Evolutionary conservation across 2,888 invertebrate species (phyloP).

Genomic region (Branchellion lobata): DNA sequence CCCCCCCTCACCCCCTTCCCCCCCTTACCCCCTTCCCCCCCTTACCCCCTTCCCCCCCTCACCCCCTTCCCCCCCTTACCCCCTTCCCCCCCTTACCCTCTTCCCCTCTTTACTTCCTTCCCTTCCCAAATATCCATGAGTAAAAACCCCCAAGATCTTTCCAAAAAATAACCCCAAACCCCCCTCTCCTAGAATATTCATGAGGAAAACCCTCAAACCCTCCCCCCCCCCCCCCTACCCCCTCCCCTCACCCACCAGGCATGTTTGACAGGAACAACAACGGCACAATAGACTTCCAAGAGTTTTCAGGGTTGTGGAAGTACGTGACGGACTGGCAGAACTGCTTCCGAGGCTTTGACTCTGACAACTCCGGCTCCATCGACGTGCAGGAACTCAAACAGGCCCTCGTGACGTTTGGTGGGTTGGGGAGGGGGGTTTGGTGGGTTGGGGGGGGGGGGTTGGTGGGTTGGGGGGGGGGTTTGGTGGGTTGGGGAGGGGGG

Average conservation of each 20-base stretch:
- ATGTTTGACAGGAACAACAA: slow-evolving; percentile 89
- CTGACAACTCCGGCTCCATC: slow-evolving; percentile 83
- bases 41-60: background rate
- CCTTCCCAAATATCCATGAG: too few relatives aligned
- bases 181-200: too few relatives aligned
- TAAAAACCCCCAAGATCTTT: too few relatives aligned
- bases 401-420: slow-evolving; percentile 86
- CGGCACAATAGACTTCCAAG: slow-evolving; percentile 88
- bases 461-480: too few relatives aligned
- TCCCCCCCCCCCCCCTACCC: background rate
- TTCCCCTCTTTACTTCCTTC: slow-evolving; percentile 13
- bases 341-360: slow-evolving; percentile 89
- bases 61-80: slow-evolving; percentile 35
- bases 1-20: slow-evolving; percentile 37
- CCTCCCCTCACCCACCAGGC: slow-evolving; percentile 58
- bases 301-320: slow-evolving; percentile 94
- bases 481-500: too few relatives aligned
- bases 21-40: too few relatives aligned
- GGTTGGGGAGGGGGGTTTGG: too few relatives aligned
- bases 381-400: slow-evolving; percentile 84
- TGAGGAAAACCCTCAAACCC: too few relatives aligned
- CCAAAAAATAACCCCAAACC: too few relatives aligned
- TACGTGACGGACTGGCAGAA: slow-evolving; percentile 97
- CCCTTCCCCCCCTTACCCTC: background rate
- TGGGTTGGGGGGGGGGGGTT: too few relatives aligned